Conservation (phyloP, 1,140 invertebrate genomes). For the Tenebrio molitor region DNA sequence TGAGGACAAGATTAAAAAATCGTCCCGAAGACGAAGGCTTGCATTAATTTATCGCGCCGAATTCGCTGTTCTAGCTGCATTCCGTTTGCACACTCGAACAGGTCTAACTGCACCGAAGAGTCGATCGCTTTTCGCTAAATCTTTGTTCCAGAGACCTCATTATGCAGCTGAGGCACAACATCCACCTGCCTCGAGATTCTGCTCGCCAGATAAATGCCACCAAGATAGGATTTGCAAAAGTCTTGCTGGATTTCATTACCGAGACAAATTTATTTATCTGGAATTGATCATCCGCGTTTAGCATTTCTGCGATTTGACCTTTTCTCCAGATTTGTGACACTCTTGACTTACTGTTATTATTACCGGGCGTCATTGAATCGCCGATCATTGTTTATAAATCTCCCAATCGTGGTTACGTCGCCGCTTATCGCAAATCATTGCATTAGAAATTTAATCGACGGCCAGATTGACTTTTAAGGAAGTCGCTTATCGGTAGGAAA, state of each 20-base stretch:
- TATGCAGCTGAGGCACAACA: not conserved
- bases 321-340: conserved; percentile 16
- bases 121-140: not conserved
- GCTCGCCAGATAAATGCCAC: no score
- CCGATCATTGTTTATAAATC: conserved; percentile 42
- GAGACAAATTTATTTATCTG: not conserved
- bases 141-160: not conserved
- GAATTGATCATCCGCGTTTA: not conserved
- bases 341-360: conserved; percentile 33
- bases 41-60: conserved; percentile 12
- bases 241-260: not conserved
- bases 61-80: conserved; percentile 7
- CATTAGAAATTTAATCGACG: conserved; percentile 12
- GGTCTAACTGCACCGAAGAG: not conserved
- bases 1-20: conserved; percentile 40
- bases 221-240: not conserved
- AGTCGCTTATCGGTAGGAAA: conserved; percentile 29
- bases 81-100: not conserved
- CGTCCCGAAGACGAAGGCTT: conserved; percentile 9
- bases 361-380: conserved; percentile 42
- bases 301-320: no score
- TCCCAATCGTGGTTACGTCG: not conserved
- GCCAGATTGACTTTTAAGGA: conserved; percentile 10
- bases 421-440: not conserved
- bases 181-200: not conserved